phyloP scores from a whole-genome alignment of 2,113 vertebrate genomes.

The Equus przewalskii region DNA sequence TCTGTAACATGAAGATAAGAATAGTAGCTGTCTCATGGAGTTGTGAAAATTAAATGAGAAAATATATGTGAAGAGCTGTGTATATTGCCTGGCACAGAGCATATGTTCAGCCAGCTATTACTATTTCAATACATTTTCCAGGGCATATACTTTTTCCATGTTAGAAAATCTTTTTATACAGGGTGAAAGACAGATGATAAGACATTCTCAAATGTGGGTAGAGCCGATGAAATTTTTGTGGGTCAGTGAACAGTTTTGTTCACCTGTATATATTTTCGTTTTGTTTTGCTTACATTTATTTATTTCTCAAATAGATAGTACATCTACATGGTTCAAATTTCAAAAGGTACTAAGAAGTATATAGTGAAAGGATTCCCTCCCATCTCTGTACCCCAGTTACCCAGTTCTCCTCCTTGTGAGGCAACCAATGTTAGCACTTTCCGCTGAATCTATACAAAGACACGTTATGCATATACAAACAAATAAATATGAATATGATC shows the following conservation, averaged over 20 bases:
- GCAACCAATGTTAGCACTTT: not conserved
- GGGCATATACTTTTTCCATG: not conserved
- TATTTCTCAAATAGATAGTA: conserved; percentile 19
- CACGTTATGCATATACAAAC: not conserved
- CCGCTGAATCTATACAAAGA: not conserved
- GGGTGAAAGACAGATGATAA: conserved; percentile 17
- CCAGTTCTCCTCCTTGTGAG: not conserved
- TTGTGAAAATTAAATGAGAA: conserved; percentile 3
- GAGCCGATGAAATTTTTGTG: not conserved
- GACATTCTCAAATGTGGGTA: not conserved
- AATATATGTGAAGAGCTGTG: not conserved
- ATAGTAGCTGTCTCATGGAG: not conserved
- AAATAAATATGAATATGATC: not conserved
- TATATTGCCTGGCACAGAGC: not conserved
- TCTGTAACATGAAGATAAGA: not conserved
- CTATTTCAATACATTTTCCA: not conserved
- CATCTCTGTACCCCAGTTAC: not conserved
- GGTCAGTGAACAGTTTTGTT: not conserved
- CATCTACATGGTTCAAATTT: conserved; percentile 41
- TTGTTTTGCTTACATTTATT: not conserved
- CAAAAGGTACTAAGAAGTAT: not conserved
- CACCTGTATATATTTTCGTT: not conserved
- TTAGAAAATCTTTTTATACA: conserved; percentile 40
- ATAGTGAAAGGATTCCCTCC: not conserved
- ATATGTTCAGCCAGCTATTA: not conserved